Evolutionary conservation across 2,888 invertebrate species (phyloP).

Genomic region (Euzophera pinguis): DNA sequence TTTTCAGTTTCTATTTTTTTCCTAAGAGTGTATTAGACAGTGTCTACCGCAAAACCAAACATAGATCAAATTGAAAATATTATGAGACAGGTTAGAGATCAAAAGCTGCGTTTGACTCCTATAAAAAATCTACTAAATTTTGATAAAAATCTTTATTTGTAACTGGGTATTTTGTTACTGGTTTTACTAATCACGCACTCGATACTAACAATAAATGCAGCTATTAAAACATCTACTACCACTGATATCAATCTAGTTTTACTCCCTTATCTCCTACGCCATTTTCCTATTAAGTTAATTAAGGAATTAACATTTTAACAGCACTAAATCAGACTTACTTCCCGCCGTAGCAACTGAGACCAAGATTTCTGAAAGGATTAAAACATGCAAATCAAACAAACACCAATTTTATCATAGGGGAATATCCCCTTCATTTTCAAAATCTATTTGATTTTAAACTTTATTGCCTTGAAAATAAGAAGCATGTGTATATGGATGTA

Average conservation of each 20-base stretch:
- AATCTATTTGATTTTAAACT: constrained; percentile 13
- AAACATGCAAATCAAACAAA: constrained; percentile 77
- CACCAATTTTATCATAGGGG: constrained; percentile 58
- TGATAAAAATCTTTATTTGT: no score
- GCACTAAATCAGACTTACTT: constrained; percentile 9
- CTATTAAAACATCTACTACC: no score
- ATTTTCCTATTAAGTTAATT: constrained; percentile 5
- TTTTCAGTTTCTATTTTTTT: no score
- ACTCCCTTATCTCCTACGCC: not conserved
- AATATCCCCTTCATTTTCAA: constrained; percentile 42
- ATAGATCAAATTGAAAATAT: no score
- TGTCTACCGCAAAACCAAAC: no score
- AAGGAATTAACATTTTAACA: constrained; percentile 3
- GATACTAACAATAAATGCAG: no score
- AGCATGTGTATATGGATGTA: constrained; percentile 16
- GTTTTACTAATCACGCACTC: no score
- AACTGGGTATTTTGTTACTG: no score
- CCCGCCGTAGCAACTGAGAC: constrained; percentile 44
- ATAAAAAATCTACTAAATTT: no score
- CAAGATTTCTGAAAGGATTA: constrained; percentile 67
- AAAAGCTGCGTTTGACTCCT: no score
- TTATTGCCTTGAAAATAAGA: constrained; percentile 16
- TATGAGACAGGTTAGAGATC: no score
- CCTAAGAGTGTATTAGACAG: no score
- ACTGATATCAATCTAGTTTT: not conserved